Base-by-base conservation (phyloP, 2,113 vertebrate species). In the Tachuris rubrigastra region DNA sequence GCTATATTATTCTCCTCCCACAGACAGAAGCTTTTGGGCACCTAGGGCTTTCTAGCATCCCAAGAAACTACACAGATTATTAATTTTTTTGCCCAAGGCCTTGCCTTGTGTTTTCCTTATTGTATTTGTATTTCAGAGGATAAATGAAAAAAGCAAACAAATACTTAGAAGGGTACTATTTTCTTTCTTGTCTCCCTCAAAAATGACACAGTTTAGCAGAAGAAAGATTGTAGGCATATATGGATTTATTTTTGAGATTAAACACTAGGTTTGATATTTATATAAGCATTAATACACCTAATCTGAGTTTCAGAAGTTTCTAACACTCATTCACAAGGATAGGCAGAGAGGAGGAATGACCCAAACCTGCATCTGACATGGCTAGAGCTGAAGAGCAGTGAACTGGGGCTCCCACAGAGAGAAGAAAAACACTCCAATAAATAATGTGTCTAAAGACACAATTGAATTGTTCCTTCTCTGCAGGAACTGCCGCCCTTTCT, bases 201-300 rank as follows among this genome's bases (percentile, higher is more conserved):
- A 44, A 85, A 76, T 6, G n/a, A 53, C 22, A 35, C 9, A 49
- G 25, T 8, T 58, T 49, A 68, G 19, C 49, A 72, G 35, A 75
- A 33, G 49, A 52, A 75, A 65, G 8, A 42, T 42, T 50, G 35
- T 28, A 63, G 27, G 23, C 3, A 28, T 59, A 37, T 63, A 63
- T 35, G 27, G 19, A 72, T 67, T 53, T 67, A 27, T 78, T 73
- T 90, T n/a, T 58, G 39, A 67, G 33, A 63, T 30, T 4, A 8
- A 42, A 33, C 55, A 8, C 46, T 68, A n/a, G 42, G 20, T 78
- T 52, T 59, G 31, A 41, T 79, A 39, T 79, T 76, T 52, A 46
- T 27, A 46, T 33, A 47, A 56, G 30, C 19, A 56, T 14, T 23
- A 69, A 42, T 41, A 71, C 18, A 53, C 2, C 12, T 0, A 0